phyloP scores from a whole-genome alignment of 2,888 invertebrate genomes.

The Apamea anceps region DNA sequence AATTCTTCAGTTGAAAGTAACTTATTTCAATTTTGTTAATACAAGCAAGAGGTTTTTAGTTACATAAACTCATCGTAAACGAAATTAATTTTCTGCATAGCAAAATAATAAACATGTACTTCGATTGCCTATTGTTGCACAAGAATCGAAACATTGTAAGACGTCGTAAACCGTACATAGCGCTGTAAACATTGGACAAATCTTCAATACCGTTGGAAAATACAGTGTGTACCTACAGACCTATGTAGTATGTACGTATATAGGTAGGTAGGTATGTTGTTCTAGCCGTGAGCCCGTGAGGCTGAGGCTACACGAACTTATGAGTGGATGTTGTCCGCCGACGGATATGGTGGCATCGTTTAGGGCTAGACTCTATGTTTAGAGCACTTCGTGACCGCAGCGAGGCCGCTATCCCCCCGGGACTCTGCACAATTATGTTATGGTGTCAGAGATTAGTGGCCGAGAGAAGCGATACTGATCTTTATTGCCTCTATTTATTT shows the following conservation, averaged over 20 bases:
- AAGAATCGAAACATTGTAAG: conserved; percentile 59
- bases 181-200: conserved; percentile 66
- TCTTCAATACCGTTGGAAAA: conserved; percentile 65
- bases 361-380: conserved; percentile 86
- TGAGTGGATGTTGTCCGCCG: conserved; percentile 80
- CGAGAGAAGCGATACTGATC: conserved; percentile 76
- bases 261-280: conserved; percentile 56
- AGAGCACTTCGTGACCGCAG: conserved; percentile 86
- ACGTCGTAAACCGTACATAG: conserved; percentile 56
- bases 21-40: conserved; percentile 10
- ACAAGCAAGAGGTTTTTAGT: neutral
- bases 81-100: conserved; percentile 38
- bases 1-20: neutral
- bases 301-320: conserved; percentile 77
- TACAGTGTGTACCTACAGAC: conserved; percentile 36
- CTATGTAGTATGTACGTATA: conserved; percentile 17
- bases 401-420: conserved; percentile 73
- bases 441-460: conserved; percentile 84
- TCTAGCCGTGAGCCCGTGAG: conserved; percentile 69
- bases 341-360: conserved; percentile 89
- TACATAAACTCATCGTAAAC: conserved; percentile 15
- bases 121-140: conserved; percentile 53
- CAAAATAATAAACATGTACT: conserved; percentile 49
- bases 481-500: conserved; percentile 77
- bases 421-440: conserved; percentile 87